Base-by-base conservation (phyloP, 2,113 vertebrate species). In the Hymenochirus boettgeri region DNA sequence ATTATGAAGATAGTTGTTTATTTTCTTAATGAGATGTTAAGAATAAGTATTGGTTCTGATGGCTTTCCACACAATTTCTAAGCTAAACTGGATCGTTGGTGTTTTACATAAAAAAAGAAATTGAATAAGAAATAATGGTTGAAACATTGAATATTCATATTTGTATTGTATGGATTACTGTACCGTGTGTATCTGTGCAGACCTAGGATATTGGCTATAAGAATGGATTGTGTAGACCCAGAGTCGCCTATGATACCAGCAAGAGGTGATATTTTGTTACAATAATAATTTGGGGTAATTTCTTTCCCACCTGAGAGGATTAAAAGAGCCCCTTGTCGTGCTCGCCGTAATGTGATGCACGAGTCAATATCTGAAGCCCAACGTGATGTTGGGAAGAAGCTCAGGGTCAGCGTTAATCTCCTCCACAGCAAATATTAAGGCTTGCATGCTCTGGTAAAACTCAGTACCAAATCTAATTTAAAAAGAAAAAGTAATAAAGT, bases 231-330 rank as follows among this genome's bases (percentile, higher is more conserved):
- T 53, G 33, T 26, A 18, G 61, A 63, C 6, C 33, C 25, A 9
- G 71, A 48, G 47, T 72, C 58, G 3, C 54, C 71, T 11, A 72
- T 64, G 21, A 72, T 39, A 8, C 58, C 71, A 58, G 55, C 64
- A 19, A 56, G 47, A 18, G 55, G 71, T 21, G 61, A 51, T 12
- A 25, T 21, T 18, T 51, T 10, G 13, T 23, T 21, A 39, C 73
- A 74, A 7, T 22, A 53, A 23, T 70, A 74, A 51, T 72, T 74
- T 12, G 73, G 70, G 18, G 46, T 71, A 39, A 53, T 42, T 11
- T 29, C 26, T 12, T 53, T 10, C 15, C 27, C 24, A 2, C 73
- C 70, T 12, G 70, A 56, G 5, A 74, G n/a, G 35, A 74, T 55
- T 29, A 57, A 67, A 7, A 72, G 24, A 2, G 61, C 48, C 5